Evolutionary conservation across 2,113 vertebrate species (phyloP), one percentile per base, ranked within the genome.

Genomic region (Menura novaehollandiae): DNA sequence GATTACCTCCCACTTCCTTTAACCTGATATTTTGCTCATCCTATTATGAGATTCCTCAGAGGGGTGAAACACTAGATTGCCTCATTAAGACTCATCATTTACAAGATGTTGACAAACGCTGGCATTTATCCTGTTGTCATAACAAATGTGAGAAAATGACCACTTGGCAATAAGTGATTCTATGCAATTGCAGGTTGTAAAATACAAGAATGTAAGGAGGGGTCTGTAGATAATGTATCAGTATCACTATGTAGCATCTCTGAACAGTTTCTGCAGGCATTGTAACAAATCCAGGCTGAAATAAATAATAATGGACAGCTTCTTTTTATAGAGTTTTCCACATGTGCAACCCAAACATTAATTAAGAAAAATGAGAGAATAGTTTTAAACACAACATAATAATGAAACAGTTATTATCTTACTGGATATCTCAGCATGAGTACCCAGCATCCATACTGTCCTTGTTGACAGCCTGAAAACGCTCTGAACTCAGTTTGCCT

Each of bases 41-140:
- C 97, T 97, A 97, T 97, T 97, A 97, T 88, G 95, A 97, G 93
- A 97, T 98, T 98, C 94, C 98, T 98, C 96, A 85, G 97, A 98
- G 98, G 96, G 97, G 97, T 94, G 95, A 98, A 98, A 98, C 93
- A 97, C 96, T 98, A 97, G 97, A 97, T 98, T 98, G 97, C 96
- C 97, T 98, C 97, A 98, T 98, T 98, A 98, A 98, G 98, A 93
- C 97, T 98, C 98, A 98, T 98, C 97, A 98, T 98, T 98, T 98
- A 98, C 97, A 98, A 98, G 98, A 98, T 98, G 97, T 98, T 98
- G 98, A 98, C 98, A 98, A 98, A 98, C 68, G 95, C 85, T 98
- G 98, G 98, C 98, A 97, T 98, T 98, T 98, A 98, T 98, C 96
- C 97, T 98, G 96, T 98, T 98, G 98, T 97, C 97, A 97, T 98